These are phyloP conservation scores for Micropoecilia bifurca DNA, from an alignment of 2,797 vertebrate genomes.

Conservation along the genomic window DNA sequence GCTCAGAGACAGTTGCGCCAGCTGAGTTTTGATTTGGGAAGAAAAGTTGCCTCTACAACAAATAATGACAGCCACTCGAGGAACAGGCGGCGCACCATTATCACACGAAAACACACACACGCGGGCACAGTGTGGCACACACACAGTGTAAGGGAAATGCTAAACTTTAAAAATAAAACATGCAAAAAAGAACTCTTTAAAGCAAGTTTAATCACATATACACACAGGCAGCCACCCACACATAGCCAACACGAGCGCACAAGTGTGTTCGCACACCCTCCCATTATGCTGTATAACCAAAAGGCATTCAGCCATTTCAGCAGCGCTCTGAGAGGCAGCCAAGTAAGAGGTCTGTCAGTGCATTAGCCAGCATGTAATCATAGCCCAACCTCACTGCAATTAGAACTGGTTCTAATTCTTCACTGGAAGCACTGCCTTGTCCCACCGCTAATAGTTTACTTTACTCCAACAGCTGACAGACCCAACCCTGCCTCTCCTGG, in stretches of 20 bases:
- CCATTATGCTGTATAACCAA: conserved; percentile 67
- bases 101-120: conserved; percentile 38
- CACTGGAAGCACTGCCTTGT: conserved; percentile 73
- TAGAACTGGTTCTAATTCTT: conserved; percentile 79
- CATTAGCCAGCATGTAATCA: conserved; percentile 82
- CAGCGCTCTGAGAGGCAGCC: conserved; percentile 72
- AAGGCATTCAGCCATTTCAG: conserved; percentile 78
- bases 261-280: conserved; percentile 52
- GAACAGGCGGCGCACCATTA: conserved; percentile 45
- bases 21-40: conserved; percentile 69
- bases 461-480: conserved; percentile 77
- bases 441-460: conserved; percentile 77
- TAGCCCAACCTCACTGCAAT: conserved; percentile 80
- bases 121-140: too few species aligned
- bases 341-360: conserved; percentile 77
- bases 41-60: conserved; percentile 68
- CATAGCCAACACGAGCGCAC: conserved; percentile 41
- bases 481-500: conserved; percentile 50
- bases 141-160: conserved; percentile 31
- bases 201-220: conserved; percentile 55
- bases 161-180: conserved; percentile 41
- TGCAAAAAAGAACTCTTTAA: conserved; percentile 42
- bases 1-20: conserved; percentile 56
- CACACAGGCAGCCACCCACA: conserved; percentile 58
- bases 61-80: conserved; percentile 69